Evolutionary conservation across 2,797 vertebrate species (phyloP).

Genomic region (Emydoidea blandingii): DNA sequence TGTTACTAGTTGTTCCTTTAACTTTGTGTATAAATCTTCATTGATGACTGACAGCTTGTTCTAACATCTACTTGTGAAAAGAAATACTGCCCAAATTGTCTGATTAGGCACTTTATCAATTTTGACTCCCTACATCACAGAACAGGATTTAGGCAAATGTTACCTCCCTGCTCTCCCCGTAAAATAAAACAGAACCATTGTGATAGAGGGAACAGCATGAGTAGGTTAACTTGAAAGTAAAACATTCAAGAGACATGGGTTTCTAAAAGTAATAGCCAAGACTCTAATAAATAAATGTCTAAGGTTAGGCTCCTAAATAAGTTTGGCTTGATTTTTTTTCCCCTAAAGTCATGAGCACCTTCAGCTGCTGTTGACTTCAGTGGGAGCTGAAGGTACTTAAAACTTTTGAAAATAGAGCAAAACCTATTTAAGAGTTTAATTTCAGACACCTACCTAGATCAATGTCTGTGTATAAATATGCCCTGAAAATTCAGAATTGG

Average conservation of each 20-base stretch:
- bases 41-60: neutral
- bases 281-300: slow-evolving; percentile 23
- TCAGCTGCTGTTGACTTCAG: neutral
- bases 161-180: neutral
- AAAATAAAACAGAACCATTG: neutral
- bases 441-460: neutral
- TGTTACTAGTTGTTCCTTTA: slow-evolving; percentile 9
- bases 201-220: accelerated
- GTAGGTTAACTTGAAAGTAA: slow-evolving; percentile 26
- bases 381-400: neutral
- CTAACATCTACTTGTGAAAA: neutral
- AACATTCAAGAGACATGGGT: neutral
- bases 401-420: neutral
- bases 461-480: neutral
- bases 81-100: neutral
- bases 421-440: neutral
- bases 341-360: neutral
- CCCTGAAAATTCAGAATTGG: neutral
- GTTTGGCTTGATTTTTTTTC: slow-evolving; percentile 35
- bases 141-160: neutral
- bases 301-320: slow-evolving; percentile 43
- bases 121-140: neutral
- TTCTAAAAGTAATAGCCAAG: neutral
- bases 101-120: neutral
- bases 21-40: neutral